Evolutionary conservation across 2,888 invertebrate species (phyloP).

Genomic region (Euplexia lucipara): DNA sequence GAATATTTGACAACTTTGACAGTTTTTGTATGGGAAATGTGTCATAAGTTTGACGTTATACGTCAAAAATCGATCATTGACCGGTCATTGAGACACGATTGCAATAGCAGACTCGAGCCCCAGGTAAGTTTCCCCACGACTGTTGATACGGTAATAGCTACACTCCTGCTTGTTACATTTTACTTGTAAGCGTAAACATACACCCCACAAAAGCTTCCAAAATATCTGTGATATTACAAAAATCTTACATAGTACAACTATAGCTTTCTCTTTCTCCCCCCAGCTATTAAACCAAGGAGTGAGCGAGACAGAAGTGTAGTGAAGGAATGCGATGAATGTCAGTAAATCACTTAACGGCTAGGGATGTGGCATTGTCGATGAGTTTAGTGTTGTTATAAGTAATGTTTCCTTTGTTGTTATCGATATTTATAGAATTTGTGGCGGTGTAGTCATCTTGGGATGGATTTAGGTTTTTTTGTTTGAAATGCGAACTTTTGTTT

Average conservation of each 20-base stretch:
- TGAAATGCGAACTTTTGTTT: background rate
- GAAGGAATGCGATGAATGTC: constrained; percentile 42
- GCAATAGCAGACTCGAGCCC: too few species aligned
- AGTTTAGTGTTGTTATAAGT: constrained; percentile 48
- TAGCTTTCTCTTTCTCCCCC: constrained; percentile 4
- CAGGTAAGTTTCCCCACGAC: too few species aligned
- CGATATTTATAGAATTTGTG: constrained; percentile 34
- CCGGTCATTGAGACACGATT: too few species aligned
- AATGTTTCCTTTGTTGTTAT: constrained; percentile 44
- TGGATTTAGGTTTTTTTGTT: constrained; percentile 16
- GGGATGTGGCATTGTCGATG: constrained; percentile 58
- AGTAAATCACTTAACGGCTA: constrained; percentile 62
- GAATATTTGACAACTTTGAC: too few species aligned
- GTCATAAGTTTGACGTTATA: too few species aligned
- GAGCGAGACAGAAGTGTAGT: constrained; percentile 22
- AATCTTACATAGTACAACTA: constrained; percentile 20
- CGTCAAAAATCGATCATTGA: too few species aligned
- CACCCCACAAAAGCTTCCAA: background rate
- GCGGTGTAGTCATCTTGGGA: constrained; percentile 4
- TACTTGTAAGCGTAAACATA: constrained; percentile 9
- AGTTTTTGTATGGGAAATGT: too few species aligned
- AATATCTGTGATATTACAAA: constrained; percentile 34
- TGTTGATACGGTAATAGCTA: too few species aligned
- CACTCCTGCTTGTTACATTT: too few species aligned
- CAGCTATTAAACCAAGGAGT: background rate